Evolutionary conservation across 92 coral and sea anemone species (phyloP).

Genomic region (Porites rus): DNA sequence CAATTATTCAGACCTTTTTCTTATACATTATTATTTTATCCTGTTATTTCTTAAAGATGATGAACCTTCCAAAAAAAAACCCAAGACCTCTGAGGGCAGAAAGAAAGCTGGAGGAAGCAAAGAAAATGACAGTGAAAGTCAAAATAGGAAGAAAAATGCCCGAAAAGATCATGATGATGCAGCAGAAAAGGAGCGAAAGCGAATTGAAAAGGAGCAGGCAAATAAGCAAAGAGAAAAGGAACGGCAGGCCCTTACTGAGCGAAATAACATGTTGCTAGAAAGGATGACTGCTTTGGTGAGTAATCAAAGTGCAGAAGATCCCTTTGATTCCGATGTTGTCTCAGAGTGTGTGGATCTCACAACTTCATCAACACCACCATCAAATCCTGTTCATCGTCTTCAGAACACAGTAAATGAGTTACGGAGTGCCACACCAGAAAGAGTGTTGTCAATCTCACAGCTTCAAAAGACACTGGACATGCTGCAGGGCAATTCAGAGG

Average conservation of each 20-base stretch:
- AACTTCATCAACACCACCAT: background rate
- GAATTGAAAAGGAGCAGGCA: slow-evolving; percentile 24
- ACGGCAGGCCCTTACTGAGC: slow-evolving; percentile 38
- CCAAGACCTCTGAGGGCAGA: background rate
- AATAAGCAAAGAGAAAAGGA: slow-evolving; percentile 24
- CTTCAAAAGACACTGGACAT: slow-evolving; percentile 19
- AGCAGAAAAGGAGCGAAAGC: slow-evolving; percentile 27
- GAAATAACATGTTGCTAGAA: slow-evolving; percentile 24
- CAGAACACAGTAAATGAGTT: too few species aligned
- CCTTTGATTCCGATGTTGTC: slow-evolving; percentile 44
- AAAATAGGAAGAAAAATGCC: background rate
- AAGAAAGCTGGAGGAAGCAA: background rate
- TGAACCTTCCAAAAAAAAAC: slow-evolving; percentile 6
- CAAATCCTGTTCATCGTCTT: too few species aligned
- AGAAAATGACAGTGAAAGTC: background rate
- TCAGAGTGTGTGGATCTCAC: slow-evolving; percentile 18
- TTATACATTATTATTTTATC: background rate
- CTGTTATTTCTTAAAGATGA: background rate
- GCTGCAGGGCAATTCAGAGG: background rate
- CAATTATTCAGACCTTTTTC: background rate
- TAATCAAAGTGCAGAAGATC: background rate
- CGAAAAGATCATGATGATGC: slow-evolving; percentile 10
- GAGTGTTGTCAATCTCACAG: background rate
- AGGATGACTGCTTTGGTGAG: slow-evolving; percentile 19
- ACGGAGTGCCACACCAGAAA: background rate